Percentiles rank a stretch among this genome's conserved stretches.
Conservation (phyloP, 2,888 invertebrate species). For the Drosophila prostipennis region DNA sequence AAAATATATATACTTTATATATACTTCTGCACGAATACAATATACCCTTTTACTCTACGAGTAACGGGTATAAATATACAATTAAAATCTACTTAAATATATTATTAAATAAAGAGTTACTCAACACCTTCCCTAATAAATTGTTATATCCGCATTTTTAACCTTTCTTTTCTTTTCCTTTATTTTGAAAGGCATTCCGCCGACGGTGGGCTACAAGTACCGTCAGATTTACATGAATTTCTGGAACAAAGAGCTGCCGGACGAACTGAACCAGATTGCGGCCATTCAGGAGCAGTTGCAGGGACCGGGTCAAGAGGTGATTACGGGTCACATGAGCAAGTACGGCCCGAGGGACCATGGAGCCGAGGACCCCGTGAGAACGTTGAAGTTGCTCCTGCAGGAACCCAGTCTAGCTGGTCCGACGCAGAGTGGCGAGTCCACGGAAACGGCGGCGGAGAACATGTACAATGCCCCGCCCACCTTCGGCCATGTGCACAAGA, state of each 20-base stretch:
- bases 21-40: no score
- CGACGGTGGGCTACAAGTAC: conserved; percentile 90
- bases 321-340: conserved; percentile 83
- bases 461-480: conserved; percentile 84
- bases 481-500: conserved; percentile 72
- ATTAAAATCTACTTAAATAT: no score
- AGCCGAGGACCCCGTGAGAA: conserved; percentile 82
- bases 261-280: conserved; percentile 86
- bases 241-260: conserved; percentile 93
- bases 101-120: no score
- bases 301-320: conserved; percentile 73
- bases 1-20: no score
- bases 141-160: no score
- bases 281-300: conserved; percentile 80
- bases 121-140: no score
- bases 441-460: conserved; percentile 76
- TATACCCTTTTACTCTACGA: no score
- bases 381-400: conserved; percentile 81
- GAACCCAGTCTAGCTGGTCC: conserved; percentile 66
- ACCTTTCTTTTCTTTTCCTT: background rate
- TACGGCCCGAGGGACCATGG: conserved; percentile 82
- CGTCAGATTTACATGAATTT: conserved; percentile 91
- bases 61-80: no score
- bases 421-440: conserved; percentile 45
- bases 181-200: conserved; percentile 87